Percentiles rank a stretch among this genome's conserved stretches.
These are phyloP conservation scores for Nothobranchius furzeri DNA, from an alignment of 2,113 vertebrate genomes.

Conservation along the genomic window DNA sequence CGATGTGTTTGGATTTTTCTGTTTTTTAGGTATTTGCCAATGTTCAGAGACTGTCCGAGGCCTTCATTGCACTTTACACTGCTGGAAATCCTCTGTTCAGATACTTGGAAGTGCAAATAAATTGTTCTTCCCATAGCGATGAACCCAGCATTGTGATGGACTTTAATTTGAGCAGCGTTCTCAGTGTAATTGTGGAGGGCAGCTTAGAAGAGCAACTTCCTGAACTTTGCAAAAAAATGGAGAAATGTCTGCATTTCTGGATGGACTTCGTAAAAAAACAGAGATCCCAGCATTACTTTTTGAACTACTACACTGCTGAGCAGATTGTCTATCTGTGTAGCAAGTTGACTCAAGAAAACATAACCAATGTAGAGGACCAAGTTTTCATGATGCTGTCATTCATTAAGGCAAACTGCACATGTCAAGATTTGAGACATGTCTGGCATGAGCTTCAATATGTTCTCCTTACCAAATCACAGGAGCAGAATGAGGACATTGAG, in stretches of 20 bases:
- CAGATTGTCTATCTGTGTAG: conserved; percentile 89
- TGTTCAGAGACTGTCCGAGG: conserved; percentile 85
- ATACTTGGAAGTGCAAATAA: conserved; percentile 82
- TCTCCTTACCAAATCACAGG: conserved; percentile 63
- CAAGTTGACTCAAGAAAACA: conserved; percentile 72
- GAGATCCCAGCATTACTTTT: conserved; percentile 82
- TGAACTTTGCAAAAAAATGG: conserved; percentile 87
- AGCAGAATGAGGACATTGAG: conserved; percentile 68
- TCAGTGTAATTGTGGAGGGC: conserved; percentile 74
- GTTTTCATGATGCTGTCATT: conserved; percentile 92
- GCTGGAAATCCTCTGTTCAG: conserved; percentile 92
- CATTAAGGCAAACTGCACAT: conserved; percentile 79
- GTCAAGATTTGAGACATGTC: conserved; percentile 59
- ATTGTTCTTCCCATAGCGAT: conserved; percentile 65
- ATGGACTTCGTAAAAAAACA: conserved; percentile 82
- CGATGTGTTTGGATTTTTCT: conserved; percentile 3
- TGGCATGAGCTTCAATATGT: conserved; percentile 75
- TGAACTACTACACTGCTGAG: conserved; percentile 93
- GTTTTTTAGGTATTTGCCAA: conserved; percentile 85
- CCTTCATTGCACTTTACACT: conserved; percentile 86
- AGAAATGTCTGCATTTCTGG: conserved; percentile 85
- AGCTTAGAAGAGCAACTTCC: conserved; percentile 77
- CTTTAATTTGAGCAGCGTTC: conserved; percentile 74
- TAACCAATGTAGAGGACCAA: conserved; percentile 63
- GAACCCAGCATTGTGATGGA: conserved; percentile 78